phyloP scores from a whole-genome alignment of 2,888 invertebrate species.

The Philaethria dido region DNA sequence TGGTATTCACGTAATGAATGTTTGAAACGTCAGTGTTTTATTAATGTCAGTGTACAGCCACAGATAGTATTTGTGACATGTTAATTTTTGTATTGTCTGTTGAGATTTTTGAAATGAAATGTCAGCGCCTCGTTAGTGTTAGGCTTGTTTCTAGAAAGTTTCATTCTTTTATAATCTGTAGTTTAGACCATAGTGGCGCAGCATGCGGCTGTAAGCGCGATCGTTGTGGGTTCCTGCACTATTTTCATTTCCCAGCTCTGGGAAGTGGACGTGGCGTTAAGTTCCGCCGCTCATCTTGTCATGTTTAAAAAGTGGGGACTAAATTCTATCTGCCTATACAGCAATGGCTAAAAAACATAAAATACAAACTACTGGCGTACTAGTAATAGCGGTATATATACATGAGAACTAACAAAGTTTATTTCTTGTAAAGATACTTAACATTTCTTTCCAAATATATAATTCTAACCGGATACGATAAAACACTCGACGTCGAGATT shows the following conservation, averaged over 20 bases:
- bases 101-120: slow-evolving; percentile 51
- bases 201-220: too few relatives aligned
- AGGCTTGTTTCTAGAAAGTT: slow-evolving; percentile 33
- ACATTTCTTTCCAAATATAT: slow-evolving; percentile 46
- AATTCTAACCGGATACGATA: slow-evolving; percentile 68
- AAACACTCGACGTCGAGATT: slow-evolving; percentile 70
- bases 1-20: slow-evolving; percentile 71
- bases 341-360: too few relatives aligned
- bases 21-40: slow-evolving; percentile 71
- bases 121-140: slow-evolving; percentile 38
- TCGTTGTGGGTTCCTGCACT: too few relatives aligned
- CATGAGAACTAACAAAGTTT: slow-evolving; percentile 68
- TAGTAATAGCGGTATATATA: not conserved
- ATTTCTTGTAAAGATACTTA: slow-evolving; percentile 54
- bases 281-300: too few relatives aligned
- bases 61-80: slow-evolving; percentile 47
- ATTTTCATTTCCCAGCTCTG: too few relatives aligned
- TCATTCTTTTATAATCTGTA: too few relatives aligned
- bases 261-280: too few relatives aligned
- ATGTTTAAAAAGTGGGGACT: too few relatives aligned
- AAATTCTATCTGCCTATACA: too few relatives aligned
- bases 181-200: too few relatives aligned
- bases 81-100: slow-evolving; percentile 32
- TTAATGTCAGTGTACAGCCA: slow-evolving; percentile 63
- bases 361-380: slow-evolving; percentile 43